A percentile compares a stretch with the other conserved stretches of the same genome.
Conservation (phyloP, 2,888 invertebrate species). For the Automeris io region DNA sequence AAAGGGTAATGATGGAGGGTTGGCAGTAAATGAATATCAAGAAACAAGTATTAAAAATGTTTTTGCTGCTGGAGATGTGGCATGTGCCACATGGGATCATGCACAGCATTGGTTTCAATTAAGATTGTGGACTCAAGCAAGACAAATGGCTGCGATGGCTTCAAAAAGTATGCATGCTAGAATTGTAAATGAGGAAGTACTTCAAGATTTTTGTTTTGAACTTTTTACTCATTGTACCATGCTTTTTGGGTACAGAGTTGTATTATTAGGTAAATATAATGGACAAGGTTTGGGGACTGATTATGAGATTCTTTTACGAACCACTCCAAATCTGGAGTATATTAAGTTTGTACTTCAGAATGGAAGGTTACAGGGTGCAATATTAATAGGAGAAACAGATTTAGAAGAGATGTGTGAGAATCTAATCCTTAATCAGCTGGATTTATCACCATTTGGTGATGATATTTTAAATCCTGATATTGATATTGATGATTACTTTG, state of each 20-base stretch:
- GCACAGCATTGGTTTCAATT: slow-evolving; percentile 95
- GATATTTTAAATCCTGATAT: slow-evolving; percentile 96
- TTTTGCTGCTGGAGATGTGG: slow-evolving; percentile 97
- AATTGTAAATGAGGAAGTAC: slow-evolving; percentile 77
- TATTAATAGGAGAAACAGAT: slow-evolving; percentile 97
- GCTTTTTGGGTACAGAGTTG: slow-evolving; percentile 95
- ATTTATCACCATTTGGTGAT: slow-evolving; percentile 91
- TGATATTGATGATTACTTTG: slow-evolving; percentile 99
- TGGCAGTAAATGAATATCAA: slow-evolving; percentile 91
- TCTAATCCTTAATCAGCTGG: slow-evolving; percentile 95
- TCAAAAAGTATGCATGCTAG: slow-evolving; percentile 90
- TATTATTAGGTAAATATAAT: slow-evolving; percentile 94
- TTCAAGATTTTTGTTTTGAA: slow-evolving; percentile 98
- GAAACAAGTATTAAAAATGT: slow-evolving; percentile 86
- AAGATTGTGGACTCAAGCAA: slow-evolving; percentile 98
- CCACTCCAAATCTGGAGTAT: slow-evolving; percentile 88
- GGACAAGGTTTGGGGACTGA: slow-evolving; percentile 88
- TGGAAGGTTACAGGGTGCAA: slow-evolving; percentile 92
- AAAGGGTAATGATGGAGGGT: slow-evolving; percentile 85
- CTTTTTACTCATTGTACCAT: slow-evolving; percentile 97
- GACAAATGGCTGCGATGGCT: slow-evolving; percentile 97
- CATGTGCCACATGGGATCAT: slow-evolving; percentile 86
- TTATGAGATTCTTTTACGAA: slow-evolving; percentile 90
- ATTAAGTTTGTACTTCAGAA: slow-evolving; percentile 92
- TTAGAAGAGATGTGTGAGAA: slow-evolving; percentile 99